These are phyloP conservation scores for Merops nubicus DNA, from an alignment of 2,113 vertebrate species.

Conservation along the genomic window DNA sequence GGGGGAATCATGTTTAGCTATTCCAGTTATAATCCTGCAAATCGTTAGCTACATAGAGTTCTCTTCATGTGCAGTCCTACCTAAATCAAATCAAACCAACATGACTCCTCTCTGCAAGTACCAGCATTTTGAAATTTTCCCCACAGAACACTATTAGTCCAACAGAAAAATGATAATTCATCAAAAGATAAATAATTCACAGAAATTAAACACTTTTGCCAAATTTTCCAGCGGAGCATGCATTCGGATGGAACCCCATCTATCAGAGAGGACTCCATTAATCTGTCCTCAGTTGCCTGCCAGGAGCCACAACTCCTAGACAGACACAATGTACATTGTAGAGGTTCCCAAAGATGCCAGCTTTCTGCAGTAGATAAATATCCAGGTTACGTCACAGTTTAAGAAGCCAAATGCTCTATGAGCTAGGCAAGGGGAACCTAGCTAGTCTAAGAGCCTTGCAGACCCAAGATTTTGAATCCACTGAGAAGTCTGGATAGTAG, in stretches of 20 bases:
- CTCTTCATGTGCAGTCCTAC: background rate
- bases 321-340: background rate
- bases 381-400: background rate
- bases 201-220: background rate
- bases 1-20: background rate
- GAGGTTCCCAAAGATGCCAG: background rate
- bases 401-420: background rate
- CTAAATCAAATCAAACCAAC: background rate
- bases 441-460: background rate
- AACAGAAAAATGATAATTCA: background rate
- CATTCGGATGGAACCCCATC: background rate
- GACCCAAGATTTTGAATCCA: background rate
- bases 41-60: background rate
- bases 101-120: background rate
- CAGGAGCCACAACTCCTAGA: background rate
- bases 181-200: background rate
- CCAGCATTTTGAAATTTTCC: background rate
- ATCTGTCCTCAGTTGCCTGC: background rate
- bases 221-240: background rate
- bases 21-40: background rate
- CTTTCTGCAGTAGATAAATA: background rate
- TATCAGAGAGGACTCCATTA: background rate
- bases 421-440: background rate
- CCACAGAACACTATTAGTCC: background rate
- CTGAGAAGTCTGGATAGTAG: background rate